Evolutionary conservation across 2,113 vertebrate genomes (phyloP).

Genomic region (Hyla sarda): DNA sequence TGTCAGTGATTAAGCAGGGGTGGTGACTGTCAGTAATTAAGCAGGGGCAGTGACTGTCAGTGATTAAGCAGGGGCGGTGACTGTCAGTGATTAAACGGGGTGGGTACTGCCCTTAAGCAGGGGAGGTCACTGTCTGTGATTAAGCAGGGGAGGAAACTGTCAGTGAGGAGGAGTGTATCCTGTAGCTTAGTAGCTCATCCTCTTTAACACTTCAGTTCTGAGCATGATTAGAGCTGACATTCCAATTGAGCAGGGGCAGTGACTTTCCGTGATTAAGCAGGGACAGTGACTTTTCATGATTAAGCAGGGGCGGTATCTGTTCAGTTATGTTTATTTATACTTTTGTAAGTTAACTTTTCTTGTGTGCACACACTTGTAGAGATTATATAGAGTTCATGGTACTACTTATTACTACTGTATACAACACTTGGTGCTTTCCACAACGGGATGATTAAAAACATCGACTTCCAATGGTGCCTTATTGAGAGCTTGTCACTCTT

Average conservation of each 20-base stretch:
- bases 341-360: not conserved
- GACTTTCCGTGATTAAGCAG: not conserved
- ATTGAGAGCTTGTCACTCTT: conserved; percentile 46
- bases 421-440: conserved; percentile 92
- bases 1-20: not conserved
- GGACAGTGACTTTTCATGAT: not conserved
- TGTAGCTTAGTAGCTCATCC: no score
- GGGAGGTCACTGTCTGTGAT: not conserved
- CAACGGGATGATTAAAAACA: conserved; percentile 85
- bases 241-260: not conserved
- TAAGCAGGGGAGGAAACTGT: not conserved
- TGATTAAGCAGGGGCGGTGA: not conserved
- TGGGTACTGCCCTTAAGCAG: not conserved
- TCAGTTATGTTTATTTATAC: not conserved
- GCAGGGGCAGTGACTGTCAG: not conserved
- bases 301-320: not conserved
- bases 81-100: not conserved
- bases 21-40: no score
- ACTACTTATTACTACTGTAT: conserved; percentile 97
- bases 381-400: conserved; percentile 70
- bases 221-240: no score
- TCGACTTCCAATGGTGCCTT: conserved; percentile 86
- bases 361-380: conserved; percentile 36
- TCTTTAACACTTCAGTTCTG: no score
- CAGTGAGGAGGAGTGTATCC: no score